Conservation (phyloP, 2,113 vertebrate genomes). For the Leuciscus idus region DNA sequence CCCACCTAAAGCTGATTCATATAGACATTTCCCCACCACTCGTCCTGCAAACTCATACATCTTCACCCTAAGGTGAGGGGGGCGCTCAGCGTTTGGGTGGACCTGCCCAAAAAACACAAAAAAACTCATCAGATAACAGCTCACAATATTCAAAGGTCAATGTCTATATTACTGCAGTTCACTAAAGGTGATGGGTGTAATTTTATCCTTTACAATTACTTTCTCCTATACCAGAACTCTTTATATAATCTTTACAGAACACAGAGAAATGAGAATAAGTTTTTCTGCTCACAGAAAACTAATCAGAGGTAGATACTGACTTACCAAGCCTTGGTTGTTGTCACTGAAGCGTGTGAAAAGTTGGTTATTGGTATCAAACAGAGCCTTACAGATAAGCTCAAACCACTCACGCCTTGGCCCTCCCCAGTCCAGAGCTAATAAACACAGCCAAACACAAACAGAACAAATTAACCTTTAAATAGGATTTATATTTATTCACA, state of each 20-base stretch:
- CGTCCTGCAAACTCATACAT: constrained; percentile 96
- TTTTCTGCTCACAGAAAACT: neutral
- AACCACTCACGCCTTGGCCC: constrained; percentile 98
- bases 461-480: neutral
- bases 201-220: neutral
- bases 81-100: constrained; percentile 91
- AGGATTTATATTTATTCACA: neutral
- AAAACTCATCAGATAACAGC: neutral
- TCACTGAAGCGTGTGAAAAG: constrained; percentile 96
- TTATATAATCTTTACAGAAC: no score
- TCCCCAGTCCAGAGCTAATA: constrained; percentile 93
- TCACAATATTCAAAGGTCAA: neutral
- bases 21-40: constrained; percentile 97
- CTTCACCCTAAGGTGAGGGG: constrained; percentile 86
- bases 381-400: constrained; percentile 92
- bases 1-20: constrained; percentile 93
- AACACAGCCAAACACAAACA: constrained; percentile 1
- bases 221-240: no score
- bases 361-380: constrained; percentile 94
- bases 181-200: neutral
- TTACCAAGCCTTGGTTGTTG: constrained; percentile 94
- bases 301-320: constrained; percentile 28
- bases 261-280: neutral
- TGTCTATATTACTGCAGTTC: neutral
- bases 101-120: constrained; percentile 77